phyloP scores from a whole-genome alignment of 2,888 invertebrate species.

The Melipona bicolor region DNA sequence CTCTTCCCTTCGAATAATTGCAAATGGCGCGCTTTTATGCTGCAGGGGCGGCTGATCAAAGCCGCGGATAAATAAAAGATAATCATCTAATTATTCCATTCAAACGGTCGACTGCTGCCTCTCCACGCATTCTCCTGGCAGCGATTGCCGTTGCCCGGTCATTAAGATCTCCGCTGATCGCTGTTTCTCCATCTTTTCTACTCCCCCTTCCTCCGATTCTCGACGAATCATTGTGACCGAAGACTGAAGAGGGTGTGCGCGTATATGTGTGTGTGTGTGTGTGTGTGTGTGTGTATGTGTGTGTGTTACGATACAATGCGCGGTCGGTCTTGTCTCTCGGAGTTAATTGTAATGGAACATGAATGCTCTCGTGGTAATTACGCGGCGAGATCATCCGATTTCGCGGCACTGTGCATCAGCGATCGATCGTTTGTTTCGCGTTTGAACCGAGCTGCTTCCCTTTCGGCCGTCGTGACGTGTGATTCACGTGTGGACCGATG shows the following conservation, averaged over 20 bases:
- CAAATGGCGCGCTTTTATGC: conserved; percentile 80
- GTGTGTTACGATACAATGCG: conserved; percentile 44
- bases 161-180: conserved; percentile 72
- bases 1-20: conserved; percentile 80
- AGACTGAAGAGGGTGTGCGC: background rate
- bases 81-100: conserved; percentile 82
- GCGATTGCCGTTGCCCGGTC: conserved; percentile 68
- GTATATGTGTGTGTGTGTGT: conserved; percentile 33
- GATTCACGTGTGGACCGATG: background rate
- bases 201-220: conserved; percentile 49
- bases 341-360: conserved; percentile 51
- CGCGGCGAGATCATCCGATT: conserved; percentile 33
- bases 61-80: conserved; percentile 80
- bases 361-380: conserved; percentile 35
- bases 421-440: conserved; percentile 30
- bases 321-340: conserved; percentile 32
- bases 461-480: background rate
- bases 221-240: conserved; percentile 63
- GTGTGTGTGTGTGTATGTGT: conserved; percentile 52
- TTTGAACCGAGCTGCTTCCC: background rate
- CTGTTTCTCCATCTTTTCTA: conserved; percentile 60
- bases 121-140: conserved; percentile 57
- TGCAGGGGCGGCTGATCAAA: conserved; percentile 77
- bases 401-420: background rate
- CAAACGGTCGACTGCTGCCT: conserved; percentile 67